Evolutionary conservation across 2,888 invertebrate genomes (phyloP), one percentile per base, ranked within the genome.

Genomic region (Spilosoma lubricipeda): DNA sequence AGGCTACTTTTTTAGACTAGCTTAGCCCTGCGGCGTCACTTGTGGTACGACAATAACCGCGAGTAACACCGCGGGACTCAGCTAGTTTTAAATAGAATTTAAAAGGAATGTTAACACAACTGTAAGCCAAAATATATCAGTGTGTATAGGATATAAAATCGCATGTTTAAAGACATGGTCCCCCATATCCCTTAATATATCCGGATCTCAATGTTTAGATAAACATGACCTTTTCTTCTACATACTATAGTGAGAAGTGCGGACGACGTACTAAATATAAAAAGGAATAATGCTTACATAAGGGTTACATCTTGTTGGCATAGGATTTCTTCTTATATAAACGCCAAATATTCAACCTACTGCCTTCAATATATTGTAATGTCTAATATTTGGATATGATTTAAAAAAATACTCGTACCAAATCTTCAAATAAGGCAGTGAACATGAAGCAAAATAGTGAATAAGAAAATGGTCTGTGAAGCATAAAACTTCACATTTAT

Each of bases 201-300:
- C 67, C 67, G 67, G 67, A 45, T 45, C 67, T 42, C 42, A 67
- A 67, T 30, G 30, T 67, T 45, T 7, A 45, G 45, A 45, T 67
- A 67, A 67, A 67, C 67, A 45, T 45, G 45, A 45, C 67, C 67
- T 45, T 67, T 67, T 45, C 67, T 67, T 67, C 11, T 45, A 56
- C 52, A 45, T 67, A 67, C 59, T 59, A 27, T 59, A 27, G 59
- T 59, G 59, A 59, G 59, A 59, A 59, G 27, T 59, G 59, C 27
- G 59, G 59, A 59, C 13, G 13, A 27, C 15, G 59, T 59, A 59
- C 27, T 59, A 27, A 59, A 59, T 27, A 27, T 59, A 59, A 59
- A 59, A 59, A 59, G 59, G 59, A 59, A 27, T 59, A 59, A 59
- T 27, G 59, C 59, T 59, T 27, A 59, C 59, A 59, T 59, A 59